Percentiles rank a stretch among this genome's conserved stretches.
These are phyloP conservation scores for Ammodytes marinus DNA, from an alignment of 2,113 vertebrate genomes.

Conservation along the genomic window DNA sequence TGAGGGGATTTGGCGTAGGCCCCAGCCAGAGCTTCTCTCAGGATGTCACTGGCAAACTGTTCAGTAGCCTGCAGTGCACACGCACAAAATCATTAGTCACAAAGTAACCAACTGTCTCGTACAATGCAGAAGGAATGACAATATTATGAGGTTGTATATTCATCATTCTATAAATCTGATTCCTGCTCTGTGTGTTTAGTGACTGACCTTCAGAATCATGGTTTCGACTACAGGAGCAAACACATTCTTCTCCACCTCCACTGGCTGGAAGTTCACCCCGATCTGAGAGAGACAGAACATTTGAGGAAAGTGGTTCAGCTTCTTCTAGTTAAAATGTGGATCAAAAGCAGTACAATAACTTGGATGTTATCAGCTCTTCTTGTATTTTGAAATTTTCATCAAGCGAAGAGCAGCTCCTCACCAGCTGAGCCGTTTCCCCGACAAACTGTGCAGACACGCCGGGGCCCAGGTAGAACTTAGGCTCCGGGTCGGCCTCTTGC, in stretches of 20 bases:
- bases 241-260: conserved; percentile 92
- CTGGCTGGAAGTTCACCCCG: conserved; percentile 91
- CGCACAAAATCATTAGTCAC: conserved; percentile 32
- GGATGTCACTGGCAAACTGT: conserved; percentile 94
- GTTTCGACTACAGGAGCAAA: conserved; percentile 93
- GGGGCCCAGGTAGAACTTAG: conserved; percentile 91
- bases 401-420: conserved; percentile 60
- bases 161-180: conserved; percentile 15
- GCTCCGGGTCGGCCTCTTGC: conserved; percentile 90
- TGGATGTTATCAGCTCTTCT: neutral
- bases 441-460: conserved; percentile 90
- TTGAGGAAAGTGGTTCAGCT: neutral
- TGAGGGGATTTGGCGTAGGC: conserved; percentile 90
- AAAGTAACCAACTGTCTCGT: neutral
- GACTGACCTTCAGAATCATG: conserved; percentile 95
- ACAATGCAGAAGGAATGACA: conserved; percentile 47
- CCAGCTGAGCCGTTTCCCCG: conserved; percentile 92
- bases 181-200: neutral
- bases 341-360: neutral
- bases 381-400: neutral
- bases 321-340: neutral
- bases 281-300: conserved; percentile 85
- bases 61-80: conserved; percentile 89
- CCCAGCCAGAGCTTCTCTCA: conserved; percentile 92
- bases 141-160: conserved; percentile 1